Conservation (phyloP, 2,888 invertebrate species). For the Lasioglossum calceatum region DNA sequence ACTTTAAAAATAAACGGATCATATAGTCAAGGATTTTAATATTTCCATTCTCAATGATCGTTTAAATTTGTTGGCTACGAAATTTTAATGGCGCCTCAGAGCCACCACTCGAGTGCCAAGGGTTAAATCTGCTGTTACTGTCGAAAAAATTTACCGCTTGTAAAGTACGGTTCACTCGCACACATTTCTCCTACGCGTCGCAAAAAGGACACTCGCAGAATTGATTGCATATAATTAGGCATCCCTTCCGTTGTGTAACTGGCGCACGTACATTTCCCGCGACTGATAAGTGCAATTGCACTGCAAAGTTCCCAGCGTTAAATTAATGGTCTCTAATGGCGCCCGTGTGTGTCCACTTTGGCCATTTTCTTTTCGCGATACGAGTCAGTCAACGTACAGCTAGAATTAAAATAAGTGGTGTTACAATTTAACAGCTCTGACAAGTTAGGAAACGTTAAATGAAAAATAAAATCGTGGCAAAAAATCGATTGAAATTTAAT, state of each 20-base stretch:
- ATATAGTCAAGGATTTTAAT: no score
- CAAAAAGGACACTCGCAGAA: background rate
- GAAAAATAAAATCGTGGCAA: background rate
- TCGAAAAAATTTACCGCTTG: no score
- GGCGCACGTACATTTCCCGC: background rate
- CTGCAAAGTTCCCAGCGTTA: background rate
- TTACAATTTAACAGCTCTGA: background rate
- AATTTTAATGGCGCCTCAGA: no score
- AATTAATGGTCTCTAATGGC: background rate
- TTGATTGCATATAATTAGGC: background rate
- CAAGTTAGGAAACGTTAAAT: background rate
- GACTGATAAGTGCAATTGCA: background rate
- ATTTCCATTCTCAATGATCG: no score
- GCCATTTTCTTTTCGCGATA: background rate
- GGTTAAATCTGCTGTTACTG: no score
- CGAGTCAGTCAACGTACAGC: background rate
- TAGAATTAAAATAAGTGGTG: background rate
- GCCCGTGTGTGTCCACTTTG: background rate
- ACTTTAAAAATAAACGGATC: no score
- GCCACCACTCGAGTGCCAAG: no score
- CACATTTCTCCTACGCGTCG: background rate
- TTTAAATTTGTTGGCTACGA: no score
- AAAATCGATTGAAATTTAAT: background rate
- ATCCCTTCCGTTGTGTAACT: background rate
- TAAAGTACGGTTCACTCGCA: no score